These are phyloP conservation scores for Caenorhabditis sp. DNA, from an alignment of 2,888 invertebrate species.

Conservation along the genomic window DNA sequence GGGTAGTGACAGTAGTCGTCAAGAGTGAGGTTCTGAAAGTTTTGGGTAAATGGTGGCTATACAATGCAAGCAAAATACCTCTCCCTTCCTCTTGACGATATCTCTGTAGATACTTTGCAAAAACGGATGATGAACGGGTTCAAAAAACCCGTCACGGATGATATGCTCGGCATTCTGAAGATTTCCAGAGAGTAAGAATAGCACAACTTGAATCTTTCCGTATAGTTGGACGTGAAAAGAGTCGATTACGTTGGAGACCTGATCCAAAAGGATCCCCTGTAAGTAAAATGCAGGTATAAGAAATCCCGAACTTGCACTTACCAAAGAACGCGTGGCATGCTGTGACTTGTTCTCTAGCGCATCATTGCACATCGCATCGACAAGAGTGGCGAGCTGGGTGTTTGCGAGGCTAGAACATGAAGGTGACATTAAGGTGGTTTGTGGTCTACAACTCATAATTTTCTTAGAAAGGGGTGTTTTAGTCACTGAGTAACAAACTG, in stretches of 20 bases:
- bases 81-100: neutral
- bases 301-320: neutral
- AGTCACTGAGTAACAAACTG: neutral
- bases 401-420: neutral
- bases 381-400: neutral
- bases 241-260: neutral
- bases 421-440: neutral
- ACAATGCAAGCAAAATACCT: neutral
- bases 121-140: neutral
- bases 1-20: neutral
- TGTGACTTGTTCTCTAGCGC: neutral
- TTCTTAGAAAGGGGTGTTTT: too few species aligned
- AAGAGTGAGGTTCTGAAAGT: neutral
- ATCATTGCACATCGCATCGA: neutral
- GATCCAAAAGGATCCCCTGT: neutral
- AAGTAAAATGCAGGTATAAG: neutral
- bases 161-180: neutral
- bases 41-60: neutral
- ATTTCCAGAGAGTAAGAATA: neutral
- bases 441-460: too few species aligned
- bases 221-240: neutral
- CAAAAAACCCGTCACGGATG: neutral
- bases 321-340: neutral
- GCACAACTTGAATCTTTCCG: constrained; percentile 1
- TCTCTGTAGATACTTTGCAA: neutral